Base-by-base conservation (phyloP, 2,888 invertebrate species). In the Phengaris arion region DNA sequence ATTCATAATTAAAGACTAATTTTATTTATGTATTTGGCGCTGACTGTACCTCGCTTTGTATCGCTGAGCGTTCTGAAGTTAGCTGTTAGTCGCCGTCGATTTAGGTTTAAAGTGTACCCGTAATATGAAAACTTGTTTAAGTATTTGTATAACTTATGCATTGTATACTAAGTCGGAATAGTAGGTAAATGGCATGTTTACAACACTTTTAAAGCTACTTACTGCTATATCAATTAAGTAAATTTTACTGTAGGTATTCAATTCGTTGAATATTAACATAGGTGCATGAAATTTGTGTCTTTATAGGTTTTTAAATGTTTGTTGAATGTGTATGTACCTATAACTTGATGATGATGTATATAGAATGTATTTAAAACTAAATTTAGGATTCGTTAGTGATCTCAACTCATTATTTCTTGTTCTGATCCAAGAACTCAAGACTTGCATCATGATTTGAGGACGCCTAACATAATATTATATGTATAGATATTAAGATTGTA, bases 191-290 rank as follows among this genome's bases (percentile, higher is more conserved):
- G 35, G 13, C 12, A 45, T 35, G 64, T 45, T 64, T 52, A 52
- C 52, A 52, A 13, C 5, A 35, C 35, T 64, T n/a, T 1, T 55
- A 15, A 55, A 45, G 35, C 64, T 35, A 64, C 22, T 10, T 35
- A 35, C 22, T 64, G 35, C 35, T 64, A 45, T 64, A 59, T 64
- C 10, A 35, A 64, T 35, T 45, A 22, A 59, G 59, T 59, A 10
- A 59, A 59, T 22, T 15, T 59, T 0, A 64, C 12, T 10, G 35
- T 64, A 64, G 12, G 35, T 64, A 64, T 64, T 9, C 64, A 64
- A 64, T 64, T 64, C 64, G 64, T 64, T 64, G 35, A 64, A 64
- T 64, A 64, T 64, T 12, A 64, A 64, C 64, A 45, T 64, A 64
- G 64, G 64, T 64, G 35, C 64, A 64, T 64, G 64, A 59, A 59